A percentile compares a stretch with the other conserved stretches of the same genome.
These are phyloP conservation scores for Harlomillsia oculata DNA, from an alignment of 1,140 invertebrate species.

Conservation along the genomic window DNA sequence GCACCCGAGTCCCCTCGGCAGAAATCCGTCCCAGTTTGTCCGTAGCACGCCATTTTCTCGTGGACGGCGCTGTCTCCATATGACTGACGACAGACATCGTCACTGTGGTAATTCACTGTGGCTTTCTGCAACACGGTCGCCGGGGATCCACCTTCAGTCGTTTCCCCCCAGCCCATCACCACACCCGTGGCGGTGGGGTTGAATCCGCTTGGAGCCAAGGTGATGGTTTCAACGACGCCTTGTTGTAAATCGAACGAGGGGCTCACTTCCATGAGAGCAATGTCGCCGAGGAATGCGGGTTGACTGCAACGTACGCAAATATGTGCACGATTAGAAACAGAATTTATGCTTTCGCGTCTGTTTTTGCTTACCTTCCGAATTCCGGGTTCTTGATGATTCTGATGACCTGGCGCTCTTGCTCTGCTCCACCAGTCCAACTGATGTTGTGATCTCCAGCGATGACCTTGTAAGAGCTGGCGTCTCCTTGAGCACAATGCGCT, in stretches of 20 bases:
- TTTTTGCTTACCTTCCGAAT: not conserved
- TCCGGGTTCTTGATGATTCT: not conserved
- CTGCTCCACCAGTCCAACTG: not conserved
- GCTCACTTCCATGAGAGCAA: slow-evolving; percentile 36
- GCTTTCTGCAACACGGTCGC: slow-evolving; percentile 16
- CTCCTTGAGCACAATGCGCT: slow-evolving; percentile 42
- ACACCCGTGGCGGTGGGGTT: not conserved
- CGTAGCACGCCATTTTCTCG: slow-evolving; percentile 29
- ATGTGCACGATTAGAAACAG: not conserved
- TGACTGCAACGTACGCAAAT: not conserved
- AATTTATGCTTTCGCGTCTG: not conserved
- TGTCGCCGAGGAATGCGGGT: not conserved
- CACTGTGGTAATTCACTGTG: slow-evolving; percentile 17
- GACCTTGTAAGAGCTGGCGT: not conserved
- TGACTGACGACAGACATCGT: slow-evolving; percentile 11
- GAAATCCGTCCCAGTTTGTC: slow-evolving; percentile 63
- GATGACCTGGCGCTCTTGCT: slow-evolving; percentile 5
- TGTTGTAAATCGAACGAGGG: slow-evolving; percentile 34
- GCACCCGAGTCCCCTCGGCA: slow-evolving; percentile 52
- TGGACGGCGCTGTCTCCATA: slow-evolving; percentile 15
- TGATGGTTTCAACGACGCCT: slow-evolving; percentile 36
- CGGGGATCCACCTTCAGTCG: slow-evolving; percentile 12
- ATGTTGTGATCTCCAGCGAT: slow-evolving; percentile 13
- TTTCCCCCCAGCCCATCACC: slow-evolving; percentile 6
- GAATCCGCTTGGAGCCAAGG: slow-evolving; percentile 26